Evolutionary conservation across 64 coral and sea anemone species (phyloP), one percentile per base, ranked within the genome.

Genomic region (Dendrophyllia cribrosa): DNA sequence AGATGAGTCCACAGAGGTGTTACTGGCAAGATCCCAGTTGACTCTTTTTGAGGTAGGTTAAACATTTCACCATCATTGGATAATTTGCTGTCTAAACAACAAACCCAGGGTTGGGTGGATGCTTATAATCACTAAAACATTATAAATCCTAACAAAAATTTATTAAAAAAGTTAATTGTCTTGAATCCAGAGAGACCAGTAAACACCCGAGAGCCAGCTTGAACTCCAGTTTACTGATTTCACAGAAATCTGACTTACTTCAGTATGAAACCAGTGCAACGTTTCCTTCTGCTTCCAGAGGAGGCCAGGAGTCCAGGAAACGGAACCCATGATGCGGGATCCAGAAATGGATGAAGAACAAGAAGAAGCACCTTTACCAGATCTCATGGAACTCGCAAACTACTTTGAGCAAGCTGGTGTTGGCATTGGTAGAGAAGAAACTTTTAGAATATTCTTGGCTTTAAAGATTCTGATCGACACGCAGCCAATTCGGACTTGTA

Each of bases 381-480:
- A 99, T 88, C 67, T 99, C 17, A 99, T 99, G 97, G 97, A 99
- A 82, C 77, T 99, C 24, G 97, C 97, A 58, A 93, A 99, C 78
- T 99, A 94, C 85, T 99, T 99, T 94, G 91, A 96, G 70, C 97
- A 83, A 64, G 97, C 94, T 86, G 91, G 94, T 16, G 82, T 99
- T 34, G 97, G 97, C 21, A 79, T 99, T 70, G 92, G 88, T n/a
- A 87, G 88, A 44, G 94, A 98, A 91, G 97, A 98, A 74, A 98
- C 75, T 17, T 98, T 98, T 88, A 87, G 94, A 73, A 78, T 98
- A 70, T 98, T 96, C 45, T 82, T 98, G 78, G 94, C 97, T 77
- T 61, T 98, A 17, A 98, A 98, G 85, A 79, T 96, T 55, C 79
- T 98, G 55, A 95, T 98, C 55, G 97, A 98, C 53, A 82, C 89